Evolutionary conservation across 2,113 vertebrate genomes (phyloP).

Genomic region (Mola mola): DNA sequence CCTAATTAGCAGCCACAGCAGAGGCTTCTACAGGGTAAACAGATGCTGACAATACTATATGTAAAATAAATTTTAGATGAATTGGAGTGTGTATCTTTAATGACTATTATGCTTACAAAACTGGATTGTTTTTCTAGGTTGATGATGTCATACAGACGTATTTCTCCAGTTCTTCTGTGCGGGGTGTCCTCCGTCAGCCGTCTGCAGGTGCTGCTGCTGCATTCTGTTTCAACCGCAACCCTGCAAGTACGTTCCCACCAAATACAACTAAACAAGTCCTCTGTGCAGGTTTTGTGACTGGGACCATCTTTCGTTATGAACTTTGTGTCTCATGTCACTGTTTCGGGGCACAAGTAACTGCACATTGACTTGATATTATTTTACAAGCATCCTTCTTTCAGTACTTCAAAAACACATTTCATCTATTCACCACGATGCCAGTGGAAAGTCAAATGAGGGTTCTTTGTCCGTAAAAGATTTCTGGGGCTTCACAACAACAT

Average conservation of each 20-base stretch:
- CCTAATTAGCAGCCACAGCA: constrained; percentile 22
- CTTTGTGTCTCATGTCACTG: too few relatives aligned
- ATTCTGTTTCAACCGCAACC: constrained; percentile 75
- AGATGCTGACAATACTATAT: background rate
- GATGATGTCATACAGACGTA: constrained; percentile 80
- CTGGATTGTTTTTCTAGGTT: constrained; percentile 56
- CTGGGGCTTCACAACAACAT: too few relatives aligned
- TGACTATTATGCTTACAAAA: background rate
- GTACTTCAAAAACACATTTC: too few relatives aligned
- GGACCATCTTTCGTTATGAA: too few relatives aligned
- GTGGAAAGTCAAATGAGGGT: too few relatives aligned
- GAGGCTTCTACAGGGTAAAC: constrained; percentile 78
- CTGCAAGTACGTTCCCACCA: constrained; percentile 71
- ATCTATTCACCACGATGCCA: too few relatives aligned
- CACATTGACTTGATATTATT: too few relatives aligned
- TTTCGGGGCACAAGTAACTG: too few relatives aligned
- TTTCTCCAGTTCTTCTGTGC: constrained; percentile 57
- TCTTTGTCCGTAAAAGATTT: too few relatives aligned
- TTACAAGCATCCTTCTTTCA: too few relatives aligned
- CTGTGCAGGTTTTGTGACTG: too few relatives aligned
- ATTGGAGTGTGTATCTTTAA: background rate
- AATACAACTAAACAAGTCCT: background rate
- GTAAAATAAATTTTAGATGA: background rate
- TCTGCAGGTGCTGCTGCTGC: constrained; percentile 59
- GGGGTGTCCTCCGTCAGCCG: constrained; percentile 74